These are phyloP conservation scores for Heliothis peltigera DNA, from an alignment of 2,888 invertebrate genomes.

Conservation along the genomic window DNA sequence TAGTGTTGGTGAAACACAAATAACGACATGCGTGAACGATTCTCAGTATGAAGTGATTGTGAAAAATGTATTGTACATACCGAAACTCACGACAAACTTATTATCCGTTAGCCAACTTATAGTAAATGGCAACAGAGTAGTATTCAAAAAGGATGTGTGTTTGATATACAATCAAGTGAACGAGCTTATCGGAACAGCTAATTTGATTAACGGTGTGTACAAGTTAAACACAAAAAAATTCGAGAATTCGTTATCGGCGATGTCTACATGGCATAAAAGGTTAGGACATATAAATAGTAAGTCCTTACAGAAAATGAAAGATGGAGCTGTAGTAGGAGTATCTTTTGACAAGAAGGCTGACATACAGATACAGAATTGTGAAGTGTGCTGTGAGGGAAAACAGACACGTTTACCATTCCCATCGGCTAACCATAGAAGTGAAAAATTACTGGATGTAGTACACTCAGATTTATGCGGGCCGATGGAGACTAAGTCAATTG, in stretches of 20 bases:
- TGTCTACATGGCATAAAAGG: constrained; percentile 10
- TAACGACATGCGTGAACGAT: constrained; percentile 11
- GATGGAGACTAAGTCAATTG: no score
- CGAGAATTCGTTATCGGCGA: neutral
- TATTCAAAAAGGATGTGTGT: constrained; percentile 27
- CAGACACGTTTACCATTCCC: no score
- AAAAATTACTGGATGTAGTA: no score
- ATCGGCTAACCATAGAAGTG: no score
- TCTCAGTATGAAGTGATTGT: constrained; percentile 34
- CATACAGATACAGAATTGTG: constrained; percentile 20
- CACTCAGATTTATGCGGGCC: no score
- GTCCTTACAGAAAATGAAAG: constrained; percentile 5
- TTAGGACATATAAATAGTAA: constrained; percentile 8
- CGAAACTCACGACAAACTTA: constrained; percentile 48
- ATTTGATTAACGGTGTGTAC: constrained; percentile 14
- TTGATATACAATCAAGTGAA: constrained; percentile 32
- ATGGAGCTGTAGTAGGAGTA: constrained; percentile 12
- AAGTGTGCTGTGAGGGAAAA: no score
- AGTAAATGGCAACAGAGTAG: constrained; percentile 28
- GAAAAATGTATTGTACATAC: constrained; percentile 28
- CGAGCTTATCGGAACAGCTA: constrained; percentile 10
- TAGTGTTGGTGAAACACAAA: no score
- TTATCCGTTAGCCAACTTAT: constrained; percentile 50
- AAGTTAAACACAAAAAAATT: constrained; percentile 2
- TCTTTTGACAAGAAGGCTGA: constrained; percentile 10